Conservation (phyloP, 2,888 invertebrate species). For the Drosophila niveifrons region DNA sequence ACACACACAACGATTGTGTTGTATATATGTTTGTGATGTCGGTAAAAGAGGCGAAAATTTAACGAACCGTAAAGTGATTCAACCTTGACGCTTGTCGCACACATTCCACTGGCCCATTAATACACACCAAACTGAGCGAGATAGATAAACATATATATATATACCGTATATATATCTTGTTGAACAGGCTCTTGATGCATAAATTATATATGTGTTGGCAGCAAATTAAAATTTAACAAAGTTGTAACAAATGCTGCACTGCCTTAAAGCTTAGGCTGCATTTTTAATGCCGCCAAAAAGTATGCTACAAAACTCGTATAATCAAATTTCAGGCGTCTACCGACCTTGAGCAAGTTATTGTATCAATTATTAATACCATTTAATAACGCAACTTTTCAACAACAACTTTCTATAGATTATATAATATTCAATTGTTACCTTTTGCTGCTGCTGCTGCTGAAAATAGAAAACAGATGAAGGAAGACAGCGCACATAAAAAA, state of each 20-base stretch:
- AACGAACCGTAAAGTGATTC: constrained; percentile 80
- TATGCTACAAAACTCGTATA: constrained; percentile 57
- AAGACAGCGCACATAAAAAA: neutral
- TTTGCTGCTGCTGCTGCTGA: constrained; percentile 1
- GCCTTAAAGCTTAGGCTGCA: constrained; percentile 47
- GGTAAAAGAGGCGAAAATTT: constrained; percentile 63
- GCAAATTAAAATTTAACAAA: constrained; percentile 75
- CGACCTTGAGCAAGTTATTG: constrained; percentile 6
- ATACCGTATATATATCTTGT: neutral
- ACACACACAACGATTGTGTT: constrained; percentile 3
- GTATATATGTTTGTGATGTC: constrained; percentile 22
- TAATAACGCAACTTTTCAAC: constrained; percentile 2
- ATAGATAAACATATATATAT: neutral
- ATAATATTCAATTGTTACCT: constrained; percentile 2
- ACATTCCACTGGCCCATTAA: constrained; percentile 60
- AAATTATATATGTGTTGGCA: constrained; percentile 67
- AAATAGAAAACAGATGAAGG: neutral
- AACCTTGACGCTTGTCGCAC: constrained; percentile 77
- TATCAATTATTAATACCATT: constrained; percentile 2
- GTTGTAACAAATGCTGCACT: constrained; percentile 43
- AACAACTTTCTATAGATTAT: constrained; percentile 1
- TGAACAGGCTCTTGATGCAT: constrained; percentile 60
- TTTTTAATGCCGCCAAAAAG: constrained; percentile 57
- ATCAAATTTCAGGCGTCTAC: constrained; percentile 53
- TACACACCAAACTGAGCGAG: constrained; percentile 44